A percentile compares a stretch with the other conserved stretches of the same genome.
Conservation (phyloP, 2,888 invertebrate species). For the Neoascia interrupta region DNA sequence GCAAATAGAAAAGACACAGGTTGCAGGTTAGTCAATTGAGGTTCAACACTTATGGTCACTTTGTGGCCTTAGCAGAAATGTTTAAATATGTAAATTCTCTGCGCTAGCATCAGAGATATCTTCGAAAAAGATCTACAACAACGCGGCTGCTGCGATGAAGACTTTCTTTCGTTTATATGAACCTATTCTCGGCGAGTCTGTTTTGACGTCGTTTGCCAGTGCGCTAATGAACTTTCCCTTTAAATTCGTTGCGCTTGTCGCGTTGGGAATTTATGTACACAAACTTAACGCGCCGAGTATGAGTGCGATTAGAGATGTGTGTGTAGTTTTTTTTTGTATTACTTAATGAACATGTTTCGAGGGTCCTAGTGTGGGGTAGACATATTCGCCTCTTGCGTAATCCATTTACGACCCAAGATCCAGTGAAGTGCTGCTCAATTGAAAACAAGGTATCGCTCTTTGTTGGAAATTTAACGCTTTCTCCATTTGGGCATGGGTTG, state of each 20-base stretch:
- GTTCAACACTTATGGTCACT: too few species aligned
- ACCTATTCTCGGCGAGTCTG: constrained; percentile 10
- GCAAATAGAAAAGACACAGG: constrained; percentile 73
- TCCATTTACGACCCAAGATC: constrained; percentile 5
- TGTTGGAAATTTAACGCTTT: constrained; percentile 35
- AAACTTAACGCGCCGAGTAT: constrained; percentile 28
- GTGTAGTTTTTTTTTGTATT: constrained; percentile 5
- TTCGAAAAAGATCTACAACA: constrained; percentile 9
- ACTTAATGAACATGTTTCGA: constrained; percentile 29
- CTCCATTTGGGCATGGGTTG: constrained; percentile 7
- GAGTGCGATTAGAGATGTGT: not conserved
- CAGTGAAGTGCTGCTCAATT: constrained; percentile 28
- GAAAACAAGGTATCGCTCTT: constrained; percentile 7
- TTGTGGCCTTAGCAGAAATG: constrained; percentile 1
- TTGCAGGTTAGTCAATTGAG: constrained; percentile 2
- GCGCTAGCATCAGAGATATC: constrained; percentile 9
- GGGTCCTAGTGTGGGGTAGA: not conserved
- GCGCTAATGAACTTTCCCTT: constrained; percentile 53
- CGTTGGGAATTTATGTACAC: not conserved
- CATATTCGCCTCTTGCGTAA: not conserved
- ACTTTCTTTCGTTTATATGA: constrained; percentile 40
- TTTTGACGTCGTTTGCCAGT: constrained; percentile 7
- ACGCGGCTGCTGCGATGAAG: not conserved
- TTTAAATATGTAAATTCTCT: constrained; percentile 37
- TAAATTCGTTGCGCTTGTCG: constrained; percentile 15